Base-by-base conservation (phyloP, 2,888 invertebrate genomes). In the Ochlodes sylvanus region DNA sequence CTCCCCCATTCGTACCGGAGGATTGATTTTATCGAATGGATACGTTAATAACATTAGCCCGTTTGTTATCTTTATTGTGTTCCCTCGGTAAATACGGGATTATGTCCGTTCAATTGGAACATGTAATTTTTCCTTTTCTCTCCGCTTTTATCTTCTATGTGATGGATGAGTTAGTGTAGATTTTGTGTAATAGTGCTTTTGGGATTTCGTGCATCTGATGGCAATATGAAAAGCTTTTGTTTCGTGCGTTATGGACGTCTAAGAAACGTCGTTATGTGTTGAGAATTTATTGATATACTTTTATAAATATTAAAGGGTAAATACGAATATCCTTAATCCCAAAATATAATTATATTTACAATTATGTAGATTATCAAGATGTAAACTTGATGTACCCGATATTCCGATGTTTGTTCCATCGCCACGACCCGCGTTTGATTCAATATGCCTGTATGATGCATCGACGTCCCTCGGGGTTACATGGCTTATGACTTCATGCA, bases 21-120 rank as follows among this genome's bases (percentile, higher is more conserved):
- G 76, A 80, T 77, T 77, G 79, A 79, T 81, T 79, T 76, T 79
- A 81, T 81, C 78, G 77, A 72, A 77, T 76, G 73, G 55, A 67
- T 61, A 44, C 77, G 76, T 77, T 82, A 81, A 81, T 81, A 79
- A 77, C 77, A 79, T 82, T 80, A 80, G 75, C 77, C 75, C 76
- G 74, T 78, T 78, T 77, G 75, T 77, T 77, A 77, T 79, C 76
- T 77, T 79, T 75, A 77, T 77, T 76, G 74, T 74, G 73, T 75
- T 70, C 71, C 55, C 70, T 74, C 70, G 68, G 74, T 75, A 75
- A 77, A 78, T 76, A 78, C 71, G 73, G 71, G 72, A 75, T 73
- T 73, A 71, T 68, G 72, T 71, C 72, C 70, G 50, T 64, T 72
- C 72, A 68, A 73, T 73, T 74, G 73, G 74, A 75, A 75, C 69